These are phyloP conservation scores for Verasper variegatus DNA, from an alignment of 2,113 vertebrate genomes.

Conservation along the genomic window DNA sequence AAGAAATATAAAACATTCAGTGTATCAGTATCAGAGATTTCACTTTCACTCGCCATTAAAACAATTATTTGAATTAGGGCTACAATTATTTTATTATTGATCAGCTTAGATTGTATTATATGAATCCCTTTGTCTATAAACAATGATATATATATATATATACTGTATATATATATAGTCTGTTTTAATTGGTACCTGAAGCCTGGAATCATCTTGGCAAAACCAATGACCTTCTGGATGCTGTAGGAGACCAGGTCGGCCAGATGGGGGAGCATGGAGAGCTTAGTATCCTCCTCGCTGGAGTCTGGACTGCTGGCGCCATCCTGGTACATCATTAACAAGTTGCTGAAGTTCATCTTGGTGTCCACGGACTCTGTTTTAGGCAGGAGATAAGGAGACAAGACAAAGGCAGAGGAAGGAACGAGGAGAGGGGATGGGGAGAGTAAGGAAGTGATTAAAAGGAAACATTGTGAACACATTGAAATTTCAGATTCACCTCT, in stretches of 20 bases:
- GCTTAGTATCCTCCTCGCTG: slow-evolving; percentile 78
- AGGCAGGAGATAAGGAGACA: background rate
- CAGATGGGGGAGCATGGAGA: slow-evolving; percentile 95
- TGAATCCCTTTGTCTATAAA: no score
- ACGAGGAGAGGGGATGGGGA: background rate
- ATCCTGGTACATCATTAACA: slow-evolving; percentile 86
- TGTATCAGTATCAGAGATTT: background rate
- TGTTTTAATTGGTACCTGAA: slow-evolving; percentile 85
- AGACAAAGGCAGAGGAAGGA: background rate
- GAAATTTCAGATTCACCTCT: no score
- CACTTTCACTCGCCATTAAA: background rate
- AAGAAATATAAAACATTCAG: background rate
- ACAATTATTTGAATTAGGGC: background rate
- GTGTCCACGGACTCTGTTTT: slow-evolving; percentile 83
- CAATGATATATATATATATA: no score
- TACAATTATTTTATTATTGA: no score
- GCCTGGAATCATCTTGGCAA: slow-evolving; percentile 98
- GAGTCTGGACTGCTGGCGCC: slow-evolving; percentile 81
- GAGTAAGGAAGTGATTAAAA: no score
- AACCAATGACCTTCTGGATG: slow-evolving; percentile 97
- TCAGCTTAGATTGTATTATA: no score
- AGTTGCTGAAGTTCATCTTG: slow-evolving; percentile 84
- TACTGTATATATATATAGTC: no score
- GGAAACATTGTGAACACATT: no score
- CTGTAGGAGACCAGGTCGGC: slow-evolving; percentile 97